Evolutionary conservation across 2,797 vertebrate species (phyloP), one percentile per base, ranked within the genome.

Genomic region (Rhynchonycteris naso): DNA sequence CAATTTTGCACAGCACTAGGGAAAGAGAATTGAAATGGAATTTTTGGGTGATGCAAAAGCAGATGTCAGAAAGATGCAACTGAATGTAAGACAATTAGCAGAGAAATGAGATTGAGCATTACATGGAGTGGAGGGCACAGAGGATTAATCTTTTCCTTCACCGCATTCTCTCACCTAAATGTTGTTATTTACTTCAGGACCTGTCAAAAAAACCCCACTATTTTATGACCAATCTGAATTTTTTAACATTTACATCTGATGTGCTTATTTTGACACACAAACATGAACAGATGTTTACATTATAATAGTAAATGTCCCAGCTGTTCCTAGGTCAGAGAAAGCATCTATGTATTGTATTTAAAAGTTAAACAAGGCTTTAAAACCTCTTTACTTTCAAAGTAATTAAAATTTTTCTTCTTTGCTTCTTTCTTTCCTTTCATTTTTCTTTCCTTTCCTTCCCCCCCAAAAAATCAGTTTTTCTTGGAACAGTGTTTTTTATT

Each of bases 201-300:
- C 75, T 96, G 94, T 88, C 71, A 93, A 59, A 97, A 83, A 93
- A 16, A 4, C 38, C n/a, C n/a, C 54, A 87, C 88, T 95, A 94
- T 95, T 95, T 97, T 95, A 97, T 97, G 78, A 91, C 33, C 91
- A 75, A 69, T 95, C 68, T 96, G 86, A 97, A 93, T 97, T 90
- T 97, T 28, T 95, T 93, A 98, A 95, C 95, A 78, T 96, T 95
- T 95, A 79, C 95, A 95, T 95, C 79, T 96, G 93, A 97, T 97
- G 92, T 93, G 76, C 96, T 97, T 96, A 94, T 98, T 98, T 98
- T 88, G 84, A 97, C 94, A 96, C 63, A 95, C 84, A 91, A 97
- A 97, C 90, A 72, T 93, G 92, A 98, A 86, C 97, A 98, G 97
- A 96, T 98, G 97, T 98, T 98, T 98, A 97, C 92, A 97, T 96